Conservation (phyloP, 1,140 invertebrate species). For the Nomia melanderi region DNA sequence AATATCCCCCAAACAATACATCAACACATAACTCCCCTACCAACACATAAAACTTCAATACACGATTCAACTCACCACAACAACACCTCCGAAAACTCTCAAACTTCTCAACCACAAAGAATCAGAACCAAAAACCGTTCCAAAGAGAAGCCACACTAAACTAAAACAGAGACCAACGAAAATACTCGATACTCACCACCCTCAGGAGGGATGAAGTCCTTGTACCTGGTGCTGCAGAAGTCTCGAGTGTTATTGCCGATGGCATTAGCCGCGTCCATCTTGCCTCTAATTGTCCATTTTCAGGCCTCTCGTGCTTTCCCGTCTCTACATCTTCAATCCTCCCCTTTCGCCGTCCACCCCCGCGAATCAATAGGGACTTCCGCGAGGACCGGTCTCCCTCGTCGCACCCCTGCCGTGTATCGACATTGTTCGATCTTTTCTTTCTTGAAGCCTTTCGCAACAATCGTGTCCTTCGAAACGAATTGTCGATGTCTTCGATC, state of each 20-base stretch:
- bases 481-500: too few species aligned
- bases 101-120: too few species aligned
- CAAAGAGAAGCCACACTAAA: too few species aligned
- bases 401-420: neutral
- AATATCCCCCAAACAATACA: too few species aligned
- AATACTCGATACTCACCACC: constrained; percentile 66
- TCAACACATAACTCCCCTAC: too few species aligned
- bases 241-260: constrained; percentile 66
- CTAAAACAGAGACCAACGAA: neutral
- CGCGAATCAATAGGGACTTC: neutral
- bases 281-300: constrained; percentile 58
- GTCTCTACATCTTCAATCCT: neutral
- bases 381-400: neutral
- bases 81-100: too few species aligned
- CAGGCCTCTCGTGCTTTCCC: neutral
- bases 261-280: constrained; percentile 65
- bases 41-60: too few species aligned
- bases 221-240: constrained; percentile 67
- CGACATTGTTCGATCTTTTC: neutral
- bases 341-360: too few species aligned
- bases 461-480: too few species aligned
- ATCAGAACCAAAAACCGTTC: too few species aligned
- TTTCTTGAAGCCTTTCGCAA: neutral
- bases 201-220: constrained; percentile 65
- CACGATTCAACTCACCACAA: too few species aligned